Evolutionary conservation across 2,888 invertebrate genomes (phyloP), one percentile per base, ranked within the genome.

Genomic region (Hymenopus coronatus): DNA sequence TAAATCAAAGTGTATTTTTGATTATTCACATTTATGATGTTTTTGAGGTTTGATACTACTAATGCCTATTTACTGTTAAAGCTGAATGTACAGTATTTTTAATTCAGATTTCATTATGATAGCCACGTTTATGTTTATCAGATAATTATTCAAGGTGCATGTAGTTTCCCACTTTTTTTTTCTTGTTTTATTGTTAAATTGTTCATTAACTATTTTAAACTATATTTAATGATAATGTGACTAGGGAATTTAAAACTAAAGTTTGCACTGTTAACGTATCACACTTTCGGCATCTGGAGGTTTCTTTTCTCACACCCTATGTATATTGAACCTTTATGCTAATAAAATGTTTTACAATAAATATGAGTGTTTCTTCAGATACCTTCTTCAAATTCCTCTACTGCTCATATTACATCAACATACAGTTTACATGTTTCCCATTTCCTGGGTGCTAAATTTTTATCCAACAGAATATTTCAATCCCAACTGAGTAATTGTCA

Each of bases 241-340:
- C 25, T 82, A 82, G 46, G 82, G 6, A 70, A 54, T 9, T 86
- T 25, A 82, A 82, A n/a, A 87, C 2, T 25, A 28, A 82, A 70
- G 30, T 81, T 40, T 33, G 28, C 82, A 88, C 30, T 83, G 84
- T 88, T 88, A 83, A 28, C n/a, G 27, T 54, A 83, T 84, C 46
- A 82, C 88, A 70, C 84, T 46, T 83, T 81, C 27, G 88, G 84
- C 82, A 88, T 88, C 85, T 82, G 81, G 85, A 4, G 70, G 12
- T 40, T 82, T 82, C n/a, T 88, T 88, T 84, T 85, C 70, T 88
- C 9, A 27, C 12, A 27, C 81, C 88, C 70, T 30, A 15, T 88
- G 81, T 85, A 88, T 30, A 85, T 88, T 85, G 28, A 85, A 84
- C 81, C 84, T 88, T 85, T 88, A 88, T 33, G n/a, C 85, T 84